phyloP scores from a whole-genome alignment of 2,113 vertebrate species.

The Monarcha castaneiventris region DNA sequence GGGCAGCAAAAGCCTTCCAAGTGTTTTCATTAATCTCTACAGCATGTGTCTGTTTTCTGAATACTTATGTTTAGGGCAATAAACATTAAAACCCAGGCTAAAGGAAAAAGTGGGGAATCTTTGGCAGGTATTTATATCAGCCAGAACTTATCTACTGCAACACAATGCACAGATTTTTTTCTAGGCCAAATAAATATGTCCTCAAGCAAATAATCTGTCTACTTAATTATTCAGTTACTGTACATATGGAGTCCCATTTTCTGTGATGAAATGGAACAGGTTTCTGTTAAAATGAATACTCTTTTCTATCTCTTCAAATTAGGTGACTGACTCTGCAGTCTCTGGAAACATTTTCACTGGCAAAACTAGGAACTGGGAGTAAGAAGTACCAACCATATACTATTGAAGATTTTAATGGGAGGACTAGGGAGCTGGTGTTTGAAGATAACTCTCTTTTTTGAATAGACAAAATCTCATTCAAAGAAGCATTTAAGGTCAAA shows the following conservation, averaged over 20 bases:
- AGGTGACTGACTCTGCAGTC: neutral
- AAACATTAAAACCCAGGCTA: neutral
- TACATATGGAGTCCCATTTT: constrained; percentile 67
- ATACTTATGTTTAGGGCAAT: neutral
- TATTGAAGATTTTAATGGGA: neutral
- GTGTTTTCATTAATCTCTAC: neutral
- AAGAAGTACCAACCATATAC: neutral
- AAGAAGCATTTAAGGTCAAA: neutral
- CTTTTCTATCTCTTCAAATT: constrained; percentile 6
- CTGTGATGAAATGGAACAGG: constrained; percentile 2
- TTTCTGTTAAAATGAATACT: constrained; percentile 36
- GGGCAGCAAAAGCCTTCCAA: neutral
- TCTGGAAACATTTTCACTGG: neutral
- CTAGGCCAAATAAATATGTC: constrained; percentile 57
- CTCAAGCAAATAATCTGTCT: constrained; percentile 62
- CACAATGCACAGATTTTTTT: constrained; percentile 46
- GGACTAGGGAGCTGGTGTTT: neutral
- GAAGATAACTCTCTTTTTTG: neutral
- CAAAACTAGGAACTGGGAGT: neutral
- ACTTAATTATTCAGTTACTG: constrained; percentile 67
- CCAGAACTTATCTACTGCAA: neutral
- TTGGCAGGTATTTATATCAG: neutral
- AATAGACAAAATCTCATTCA: neutral
- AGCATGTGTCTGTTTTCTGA: neutral
- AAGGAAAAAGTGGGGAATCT: neutral